Conservation (phyloP, 1,140 invertebrate species). For the Dendrolimus punctatus region DNA sequence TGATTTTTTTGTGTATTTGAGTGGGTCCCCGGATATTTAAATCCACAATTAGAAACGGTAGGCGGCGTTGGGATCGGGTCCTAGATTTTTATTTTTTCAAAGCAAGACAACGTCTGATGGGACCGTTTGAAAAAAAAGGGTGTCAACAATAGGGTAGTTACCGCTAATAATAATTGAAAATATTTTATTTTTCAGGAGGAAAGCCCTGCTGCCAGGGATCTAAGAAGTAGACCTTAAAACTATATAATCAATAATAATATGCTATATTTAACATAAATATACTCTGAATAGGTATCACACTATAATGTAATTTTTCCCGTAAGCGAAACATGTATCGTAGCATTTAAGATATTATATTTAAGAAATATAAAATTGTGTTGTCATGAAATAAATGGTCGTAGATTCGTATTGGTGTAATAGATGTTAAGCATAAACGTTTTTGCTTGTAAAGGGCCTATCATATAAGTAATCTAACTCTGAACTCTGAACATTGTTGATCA, state of each 20-base stretch:
- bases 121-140: no score
- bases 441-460: constrained; percentile 6
- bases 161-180: neutral
- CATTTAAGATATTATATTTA: constrained; percentile 20
- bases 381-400: constrained; percentile 44
- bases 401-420: constrained; percentile 7
- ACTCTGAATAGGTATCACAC: no score
- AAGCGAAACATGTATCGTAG: constrained; percentile 14
- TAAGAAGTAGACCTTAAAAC: constrained; percentile 22
- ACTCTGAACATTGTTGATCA: no score
- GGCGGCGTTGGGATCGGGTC: no score
- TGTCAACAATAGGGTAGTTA: no score
- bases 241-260: neutral
- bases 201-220: constrained; percentile 51
- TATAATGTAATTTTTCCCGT: no score
- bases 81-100: no score
- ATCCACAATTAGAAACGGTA: no score
- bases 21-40: no score
- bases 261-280: neutral
- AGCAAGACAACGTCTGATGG: no score
- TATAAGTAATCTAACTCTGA: constrained; percentile 6
- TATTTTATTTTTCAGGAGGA: constrained; percentile 34
- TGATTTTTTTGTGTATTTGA: no score
- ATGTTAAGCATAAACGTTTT: constrained; percentile 16
- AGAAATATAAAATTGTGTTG: constrained; percentile 37